Base-by-base conservation (phyloP, 1,140 invertebrate genomes). In the Drosophila ananassae region DNA sequence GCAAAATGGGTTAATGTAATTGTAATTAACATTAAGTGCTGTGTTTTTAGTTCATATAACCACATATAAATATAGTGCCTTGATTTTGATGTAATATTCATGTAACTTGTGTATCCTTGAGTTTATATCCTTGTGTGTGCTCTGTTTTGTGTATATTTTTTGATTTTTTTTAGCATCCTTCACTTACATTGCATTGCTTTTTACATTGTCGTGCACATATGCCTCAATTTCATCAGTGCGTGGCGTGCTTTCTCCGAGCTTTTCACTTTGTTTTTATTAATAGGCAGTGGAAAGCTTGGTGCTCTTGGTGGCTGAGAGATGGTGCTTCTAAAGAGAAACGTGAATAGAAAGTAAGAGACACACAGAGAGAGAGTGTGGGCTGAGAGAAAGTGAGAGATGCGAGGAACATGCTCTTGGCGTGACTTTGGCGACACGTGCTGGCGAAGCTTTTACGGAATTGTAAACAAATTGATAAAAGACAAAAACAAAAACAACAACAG, bases 251-350 rank as follows among this genome's bases (percentile, higher is more conserved):
- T 66, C 47, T 39, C 55, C 34, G 44, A 76, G 73, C 77, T 84
- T 68, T 68, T 69, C 51, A 13, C 12, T 21, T 47, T 25, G 39
- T 25, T 28, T 21, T 46, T 46, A 57, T 22, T 41, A 3, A 41
- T n/a, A 41, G 39, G 2, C 10, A 30, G 58, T 10, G 44, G 68
- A 84, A 84, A 85, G 81, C 73, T 84, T 50, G 50, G 54, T 69
- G 77, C 77, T 77, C 66, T 37, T 72, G 77, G 34, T 46, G 55
- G 44, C 50, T 32, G 59, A 17, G 17, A 17, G 17, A 53, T 57
- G 80, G 80, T 83, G 80, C 76, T 84, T 77, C 76, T 83, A 76
- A 62, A 83, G 79, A 83, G 77, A 63, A 74, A n/a, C 44, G 41
- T 54, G 41, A 55, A 73, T 39, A 72, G 56, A 67, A 28, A 72